These are phyloP conservation scores for Eutolmus rufibarbis DNA, from an alignment of 2,888 invertebrate species.

Conservation along the genomic window DNA sequence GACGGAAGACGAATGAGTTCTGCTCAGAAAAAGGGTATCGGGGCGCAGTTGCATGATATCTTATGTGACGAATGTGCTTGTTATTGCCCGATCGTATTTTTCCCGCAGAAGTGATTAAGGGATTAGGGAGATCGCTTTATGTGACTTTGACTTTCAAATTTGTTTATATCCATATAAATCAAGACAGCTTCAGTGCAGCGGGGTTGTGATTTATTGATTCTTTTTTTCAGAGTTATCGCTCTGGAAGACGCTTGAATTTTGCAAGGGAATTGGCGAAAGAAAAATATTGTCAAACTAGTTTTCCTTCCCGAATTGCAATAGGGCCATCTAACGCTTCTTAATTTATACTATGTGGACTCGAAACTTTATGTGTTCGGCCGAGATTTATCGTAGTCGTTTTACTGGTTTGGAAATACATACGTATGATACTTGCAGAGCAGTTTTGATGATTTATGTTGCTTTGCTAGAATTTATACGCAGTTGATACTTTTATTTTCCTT, in stretches of 20 bases:
- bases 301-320: not conserved
- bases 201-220: not conserved
- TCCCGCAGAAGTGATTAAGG: conserved; percentile 15
- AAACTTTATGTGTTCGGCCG: not conserved
- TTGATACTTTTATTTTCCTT: not conserved
- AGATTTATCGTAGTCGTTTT: not conserved
- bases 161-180: conserved; percentile 22
- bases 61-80: conserved; percentile 31
- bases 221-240: not conserved
- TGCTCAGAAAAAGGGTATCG: not conserved
- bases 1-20: not conserved
- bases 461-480: not conserved
- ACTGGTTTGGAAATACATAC: not conserved
- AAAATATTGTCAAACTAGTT: not conserved
- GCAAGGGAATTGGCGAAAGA: not conserved
- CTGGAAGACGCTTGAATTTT: not conserved
- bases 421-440: not conserved
- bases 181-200: not conserved
- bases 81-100: conserved; percentile 24
- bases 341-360: not conserved
- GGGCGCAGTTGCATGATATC: not conserved
- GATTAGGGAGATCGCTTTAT: not conserved
- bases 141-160: conserved; percentile 9
- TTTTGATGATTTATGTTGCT: not conserved
- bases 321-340: not conserved